Evolutionary conservation across 2,797 vertebrate species (phyloP), one percentile per base, ranked within the genome.

Genomic region (Phalanger gymnotis): DNA sequence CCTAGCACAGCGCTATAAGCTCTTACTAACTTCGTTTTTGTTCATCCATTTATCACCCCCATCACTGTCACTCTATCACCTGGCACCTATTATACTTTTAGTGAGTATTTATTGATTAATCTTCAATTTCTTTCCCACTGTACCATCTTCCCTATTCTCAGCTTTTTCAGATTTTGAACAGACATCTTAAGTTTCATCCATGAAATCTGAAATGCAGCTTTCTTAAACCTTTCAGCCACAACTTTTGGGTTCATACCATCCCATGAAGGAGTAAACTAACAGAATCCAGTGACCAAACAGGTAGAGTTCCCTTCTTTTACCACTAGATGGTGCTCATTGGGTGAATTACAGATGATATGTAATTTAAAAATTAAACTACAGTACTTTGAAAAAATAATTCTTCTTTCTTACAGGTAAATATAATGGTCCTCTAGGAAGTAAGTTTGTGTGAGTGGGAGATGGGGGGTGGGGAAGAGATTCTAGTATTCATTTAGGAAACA

Each of bases 331-430:
- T 10, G 3, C 22, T 95, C 73, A 87, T 47, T 57, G 40, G 28
- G 10, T 55, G 73, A 91, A 91, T 54, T 95, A 92, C 90, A 94
- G 31, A 91, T n/a, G 27, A 87, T n/a, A 54, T 22, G 51, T 54
- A 3, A 6, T 73, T 73, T 87, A 95, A 51, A 93, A 61, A 51
- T 54, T 91, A 90, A 92, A 51, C 5, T 51, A 34, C 19, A 40
- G 19, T 73, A 25, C 73, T 91, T 92, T 96, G 57, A 53, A 92
- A 9, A 55, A 90, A 2, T 5, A 25, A 0, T 28, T 92, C 25
- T 28, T 58, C 93, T 92, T 91, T 12, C 34, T 51, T 66, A 52
- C 31, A 27, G 61, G 54, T 58, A 92, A 95, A 92, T 34, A 7
- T 27, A 66, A 53, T 53, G 22, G 90, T 81, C 27, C 9, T 94